Base-by-base conservation (phyloP, 92 coral and sea anemone species). In the Pocillopora meandrina region DNA sequence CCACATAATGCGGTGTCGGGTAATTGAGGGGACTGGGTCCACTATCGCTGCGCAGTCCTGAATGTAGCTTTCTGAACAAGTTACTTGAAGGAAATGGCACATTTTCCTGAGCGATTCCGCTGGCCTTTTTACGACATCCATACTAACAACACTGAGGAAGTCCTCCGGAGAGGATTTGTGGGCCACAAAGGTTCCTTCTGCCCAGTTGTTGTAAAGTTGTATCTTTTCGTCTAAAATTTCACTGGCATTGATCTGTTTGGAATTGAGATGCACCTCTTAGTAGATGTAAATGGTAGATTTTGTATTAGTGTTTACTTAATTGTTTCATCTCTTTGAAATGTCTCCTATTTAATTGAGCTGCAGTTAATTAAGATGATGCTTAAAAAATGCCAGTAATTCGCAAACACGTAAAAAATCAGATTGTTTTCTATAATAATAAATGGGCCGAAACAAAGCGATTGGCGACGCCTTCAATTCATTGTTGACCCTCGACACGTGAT, bases 41-140 rank as follows among this genome's bases (percentile, higher is more conserved):
- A 74, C 78, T 52, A 74, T 74, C 1, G 78, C 78, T 18, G 78
- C 78, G 64, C 61, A 74, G 64, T 74, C 78, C 63, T 57, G 78
- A 61, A 74, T 74, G 20, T 19, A 74, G 3, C 56, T 74, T 49
- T 74, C 78, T 57, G 61, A 56, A 26, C 78, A 74, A 13, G 17
- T 11, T 13, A 74, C 21, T n/a, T 52, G 10, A 2, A 74, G 60
- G 42, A 74, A 74, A 74, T 74, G 34, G 63, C 78, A 74, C 35
- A 74, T 52, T 26, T 56, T 52, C 19, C 78, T 52, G 33, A 74
- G 60, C 19, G 78, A 13, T 21, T 74, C 78, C 63, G 78, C 35
- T 55, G 78, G 78, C 61, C 49, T 74, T 74, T 74, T 74, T 9
- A 74, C 78, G 21, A 56, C 61, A 15, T 74, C 78, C 78, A 74